These are phyloP conservation scores for Salmo trutta DNA, from an alignment of 2,797 vertebrate genomes.

Conservation along the genomic window DNA sequence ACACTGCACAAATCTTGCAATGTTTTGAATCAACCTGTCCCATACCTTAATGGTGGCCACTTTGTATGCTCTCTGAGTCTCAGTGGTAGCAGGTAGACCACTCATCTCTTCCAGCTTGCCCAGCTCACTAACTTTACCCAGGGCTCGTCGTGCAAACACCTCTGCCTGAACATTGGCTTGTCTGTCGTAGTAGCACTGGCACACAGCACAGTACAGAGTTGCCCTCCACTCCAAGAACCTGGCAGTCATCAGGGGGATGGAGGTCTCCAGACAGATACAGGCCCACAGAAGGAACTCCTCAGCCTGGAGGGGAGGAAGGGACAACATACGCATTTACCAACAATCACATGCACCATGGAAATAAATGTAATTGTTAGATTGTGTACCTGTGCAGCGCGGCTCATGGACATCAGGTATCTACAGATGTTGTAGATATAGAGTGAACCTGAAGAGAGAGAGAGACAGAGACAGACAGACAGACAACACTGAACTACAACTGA, in stretches of 20 bases:
- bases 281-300: slow-evolving; percentile 92
- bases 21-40: not conserved
- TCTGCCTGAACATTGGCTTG: slow-evolving; percentile 80
- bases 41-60: slow-evolving; percentile 88
- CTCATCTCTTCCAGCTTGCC: slow-evolving; percentile 78
- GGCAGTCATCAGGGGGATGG: slow-evolving; percentile 80
- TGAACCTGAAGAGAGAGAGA: slow-evolving; percentile 76
- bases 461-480: not conserved
- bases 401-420: slow-evolving; percentile 86
- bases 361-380: not conserved
- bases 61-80: slow-evolving; percentile 77
- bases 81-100: slow-evolving; percentile 60
- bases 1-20: not conserved
- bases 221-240: slow-evolving; percentile 86
- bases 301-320: slow-evolving; percentile 70
- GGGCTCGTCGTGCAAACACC: slow-evolving; percentile 82
- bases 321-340: not conserved
- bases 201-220: slow-evolving; percentile 89
- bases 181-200: slow-evolving; percentile 90
- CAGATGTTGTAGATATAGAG: slow-evolving; percentile 89
- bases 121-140: slow-evolving; percentile 86
- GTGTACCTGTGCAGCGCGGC: slow-evolving; percentile 85
- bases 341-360: not conserved
- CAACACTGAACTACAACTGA: too few relatives aligned
- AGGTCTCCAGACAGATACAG: slow-evolving; percentile 87